A percentile compares a stretch with the other conserved stretches of the same genome.
Evolutionary conservation across 2,797 vertebrate species (phyloP).

Genomic region (Arremon brunneinucha): DNA sequence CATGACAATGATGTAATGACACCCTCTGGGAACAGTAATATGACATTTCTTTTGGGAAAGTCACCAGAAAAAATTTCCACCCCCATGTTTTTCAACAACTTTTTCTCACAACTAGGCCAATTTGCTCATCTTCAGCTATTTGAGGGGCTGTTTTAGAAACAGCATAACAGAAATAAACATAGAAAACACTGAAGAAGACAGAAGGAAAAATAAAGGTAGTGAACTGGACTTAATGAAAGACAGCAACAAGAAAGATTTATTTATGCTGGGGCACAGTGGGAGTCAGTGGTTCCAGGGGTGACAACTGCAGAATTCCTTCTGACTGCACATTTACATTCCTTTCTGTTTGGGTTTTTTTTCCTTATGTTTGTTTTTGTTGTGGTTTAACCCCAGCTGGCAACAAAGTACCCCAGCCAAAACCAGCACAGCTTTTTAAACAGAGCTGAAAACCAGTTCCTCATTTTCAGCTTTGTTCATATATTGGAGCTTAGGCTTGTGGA

Average conservation of each 20-base stretch:
- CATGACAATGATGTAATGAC: not conserved
- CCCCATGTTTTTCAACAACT: not conserved
- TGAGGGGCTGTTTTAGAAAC: not conserved
- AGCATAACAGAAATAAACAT: not conserved
- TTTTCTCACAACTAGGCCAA: not conserved
- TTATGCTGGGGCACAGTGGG: not conserved
- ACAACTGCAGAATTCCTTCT: not conserved
- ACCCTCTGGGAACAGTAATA: not conserved
- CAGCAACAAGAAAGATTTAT: not conserved
- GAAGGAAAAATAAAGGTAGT: not conserved
- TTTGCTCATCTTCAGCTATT: not conserved
- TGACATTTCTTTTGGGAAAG: not conserved
- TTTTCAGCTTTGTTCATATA: not conserved
- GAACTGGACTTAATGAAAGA: not conserved
- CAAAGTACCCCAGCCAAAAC: not conserved
- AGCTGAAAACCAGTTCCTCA: not conserved
- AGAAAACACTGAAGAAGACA: not conserved
- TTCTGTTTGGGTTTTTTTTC: not conserved
- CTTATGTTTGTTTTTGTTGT: not conserved
- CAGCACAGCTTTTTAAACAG: not conserved
- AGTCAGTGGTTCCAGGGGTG: not conserved
- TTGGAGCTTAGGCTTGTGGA: not conserved
- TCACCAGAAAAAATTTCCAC: not conserved
- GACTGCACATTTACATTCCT: not conserved
- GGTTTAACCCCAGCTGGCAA: not conserved